Base-by-base conservation (phyloP, 2,797 vertebrate genomes). In the Molossus alvarezi region DNA sequence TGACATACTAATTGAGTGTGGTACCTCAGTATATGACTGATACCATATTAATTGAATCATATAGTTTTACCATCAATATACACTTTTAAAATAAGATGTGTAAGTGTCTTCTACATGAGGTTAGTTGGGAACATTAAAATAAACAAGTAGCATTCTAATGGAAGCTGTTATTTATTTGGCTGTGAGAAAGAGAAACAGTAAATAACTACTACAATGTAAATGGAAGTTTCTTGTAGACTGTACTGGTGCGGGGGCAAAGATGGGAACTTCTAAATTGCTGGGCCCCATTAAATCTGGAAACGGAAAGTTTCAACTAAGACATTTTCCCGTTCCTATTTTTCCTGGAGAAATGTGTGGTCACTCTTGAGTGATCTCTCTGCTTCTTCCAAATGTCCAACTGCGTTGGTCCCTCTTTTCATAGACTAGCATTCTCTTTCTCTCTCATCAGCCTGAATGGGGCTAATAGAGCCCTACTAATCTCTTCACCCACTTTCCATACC, bases 1-100 rank as follows among this genome's bases (percentile, higher is more conserved):
- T 91, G 75, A 92, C 17, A 85, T 0, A 0, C 84, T 96, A 96
- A 95, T 60, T 97, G 96, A 97, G 92, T 95, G 62, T 33, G 90
- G 77, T 37, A 96, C 90, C 97, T 97, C 97, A 96, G 94, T 97
- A 92, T 97, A 95, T 98, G 97, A 98, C 95, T 85, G 84, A 96
- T 83, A 81, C 95, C 75, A 85, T 96, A 86, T 94, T 97, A 98
- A 97, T 95, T 96, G 65, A 96, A 81, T 97, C 92, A 96, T 91
- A 88, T 96, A 88, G 96, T 97, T 97, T 98, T 97, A 96, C 87
- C 62, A 95, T 95, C 79, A 96, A 64, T 91, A 83, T 94, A 76
- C 88, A 67, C 89, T 94, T 67, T 67, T 77, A 79, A 37, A 57
- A 79, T 57, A 57, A 79, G 94, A 96, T 91, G 58, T 91, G 77